Conservation (phyloP, 2,797 vertebrate genomes). For the Buceros bicornis region DNA sequence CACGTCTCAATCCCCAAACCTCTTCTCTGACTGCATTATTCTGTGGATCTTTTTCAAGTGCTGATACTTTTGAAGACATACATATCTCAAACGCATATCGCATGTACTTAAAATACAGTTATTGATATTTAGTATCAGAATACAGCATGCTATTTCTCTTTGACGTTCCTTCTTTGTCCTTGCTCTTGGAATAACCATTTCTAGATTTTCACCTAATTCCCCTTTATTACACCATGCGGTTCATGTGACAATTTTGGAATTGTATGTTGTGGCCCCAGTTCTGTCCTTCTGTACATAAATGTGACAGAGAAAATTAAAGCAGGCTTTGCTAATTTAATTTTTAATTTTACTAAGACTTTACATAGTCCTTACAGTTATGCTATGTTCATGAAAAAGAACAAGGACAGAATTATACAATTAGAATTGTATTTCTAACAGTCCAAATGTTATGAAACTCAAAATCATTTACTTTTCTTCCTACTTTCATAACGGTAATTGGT, state of each 20-base stretch:
- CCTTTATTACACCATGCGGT: not conserved
- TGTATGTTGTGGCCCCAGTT: not conserved
- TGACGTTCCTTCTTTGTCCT: not conserved
- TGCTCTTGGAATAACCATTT: not conserved
- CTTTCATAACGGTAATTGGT: not conserved
- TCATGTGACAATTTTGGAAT: not conserved
- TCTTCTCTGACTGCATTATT: not conserved
- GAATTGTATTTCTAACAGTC: not conserved
- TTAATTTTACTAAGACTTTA: not conserved
- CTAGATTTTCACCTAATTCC: not conserved
- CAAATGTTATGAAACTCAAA: not conserved
- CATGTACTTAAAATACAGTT: not conserved
- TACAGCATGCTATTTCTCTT: not conserved
- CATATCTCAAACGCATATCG: not conserved
- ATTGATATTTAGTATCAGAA: not conserved
- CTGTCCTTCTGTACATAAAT: not conserved
- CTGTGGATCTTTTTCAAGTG: not conserved
- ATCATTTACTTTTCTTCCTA: not conserved
- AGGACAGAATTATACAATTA: not conserved
- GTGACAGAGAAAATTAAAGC: not conserved
- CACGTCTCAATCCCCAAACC: not conserved
- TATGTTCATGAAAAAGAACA: not conserved
- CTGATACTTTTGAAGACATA: not conserved
- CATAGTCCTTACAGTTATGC: not conserved
- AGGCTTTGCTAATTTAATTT: not conserved